Base-by-base conservation (phyloP, 2,113 vertebrate genomes). In the Hoplias malabaricus region DNA sequence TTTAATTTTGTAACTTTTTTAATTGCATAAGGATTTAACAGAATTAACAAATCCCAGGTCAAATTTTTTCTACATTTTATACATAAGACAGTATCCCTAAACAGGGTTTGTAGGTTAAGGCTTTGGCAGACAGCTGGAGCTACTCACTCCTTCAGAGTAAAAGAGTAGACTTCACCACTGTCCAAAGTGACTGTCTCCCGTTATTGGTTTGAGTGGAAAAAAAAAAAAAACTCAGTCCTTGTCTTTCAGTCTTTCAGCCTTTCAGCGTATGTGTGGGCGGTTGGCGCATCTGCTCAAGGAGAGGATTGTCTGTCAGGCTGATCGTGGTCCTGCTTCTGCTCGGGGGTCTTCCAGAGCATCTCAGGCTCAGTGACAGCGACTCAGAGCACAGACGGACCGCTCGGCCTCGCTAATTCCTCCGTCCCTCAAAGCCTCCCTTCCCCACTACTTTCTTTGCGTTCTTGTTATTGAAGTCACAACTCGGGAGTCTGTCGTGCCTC, bases 401-500 rank as follows among this genome's bases (percentile, higher is more conserved):
- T 73, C 73, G 77, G 75, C 67, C 74, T 68, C 56, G 76, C 80
- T 81, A 82, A 82, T 84, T 80, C 69, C 31, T 14, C 59, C 31
- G 80, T 75, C 78, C 53, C 56, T 73, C 65, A 68, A 70, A 79
- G 69, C 69, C 74, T 82, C 48, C 29, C 19, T 83, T 81, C 73
- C 59, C 34, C 69, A 77, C 42, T 53, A 77, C 82, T 89, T 82
- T 73, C 89, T 59, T n/a, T 67, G 70, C 80, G 82, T 80, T 81
- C 50, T 75, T 71, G 68, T 79, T 80, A 70, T 82, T 82, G 77
- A 87, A 90, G 86, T 89, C 88, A 87, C 81, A 85, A 88, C 87
- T 87, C 89, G 67, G 84, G 87, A 91, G 88, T 88, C 87, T 83
- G 86, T 80, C 80, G 53, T 78, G 82, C 79, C 84, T 77, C 80